Evolutionary conservation across 2,113 vertebrate genomes (phyloP).

Genomic region (Progne subis): DNA sequence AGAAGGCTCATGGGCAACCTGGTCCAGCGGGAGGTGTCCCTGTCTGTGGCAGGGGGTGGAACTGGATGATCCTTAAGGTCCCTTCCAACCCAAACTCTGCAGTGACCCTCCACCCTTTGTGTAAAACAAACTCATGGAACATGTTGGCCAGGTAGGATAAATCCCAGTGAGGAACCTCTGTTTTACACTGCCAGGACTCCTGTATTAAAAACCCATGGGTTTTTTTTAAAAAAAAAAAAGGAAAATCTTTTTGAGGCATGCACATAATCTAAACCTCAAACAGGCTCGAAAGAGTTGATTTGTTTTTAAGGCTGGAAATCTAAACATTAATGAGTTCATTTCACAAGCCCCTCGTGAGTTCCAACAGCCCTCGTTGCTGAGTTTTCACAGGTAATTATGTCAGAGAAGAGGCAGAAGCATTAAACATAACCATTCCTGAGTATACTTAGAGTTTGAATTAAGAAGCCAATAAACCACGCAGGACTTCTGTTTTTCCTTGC

Average conservation of each 20-base stretch:
- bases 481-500: neutral
- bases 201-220: fast-evolving
- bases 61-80: neutral
- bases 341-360: neutral
- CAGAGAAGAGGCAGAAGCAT: neutral
- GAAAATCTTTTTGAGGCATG: neutral
- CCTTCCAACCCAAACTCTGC: neutral
- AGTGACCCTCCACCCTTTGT: neutral
- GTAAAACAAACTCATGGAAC: neutral
- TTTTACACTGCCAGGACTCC: neutral
- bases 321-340: neutral
- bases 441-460: neutral
- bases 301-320: neutral
- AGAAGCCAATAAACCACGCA: neutral
- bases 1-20: neutral
- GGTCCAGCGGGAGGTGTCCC: neutral
- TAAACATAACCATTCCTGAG: neutral
- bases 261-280: neutral
- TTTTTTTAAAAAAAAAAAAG: neutral
- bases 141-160: neutral
- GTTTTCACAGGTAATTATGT: neutral
- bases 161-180: neutral
- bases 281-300: neutral
- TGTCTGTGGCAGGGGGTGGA: neutral
- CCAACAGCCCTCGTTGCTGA: neutral